Evolutionary conservation across 1,140 invertebrate genomes (phyloP).

Genomic region (Aphaenogaster floridana): DNA sequence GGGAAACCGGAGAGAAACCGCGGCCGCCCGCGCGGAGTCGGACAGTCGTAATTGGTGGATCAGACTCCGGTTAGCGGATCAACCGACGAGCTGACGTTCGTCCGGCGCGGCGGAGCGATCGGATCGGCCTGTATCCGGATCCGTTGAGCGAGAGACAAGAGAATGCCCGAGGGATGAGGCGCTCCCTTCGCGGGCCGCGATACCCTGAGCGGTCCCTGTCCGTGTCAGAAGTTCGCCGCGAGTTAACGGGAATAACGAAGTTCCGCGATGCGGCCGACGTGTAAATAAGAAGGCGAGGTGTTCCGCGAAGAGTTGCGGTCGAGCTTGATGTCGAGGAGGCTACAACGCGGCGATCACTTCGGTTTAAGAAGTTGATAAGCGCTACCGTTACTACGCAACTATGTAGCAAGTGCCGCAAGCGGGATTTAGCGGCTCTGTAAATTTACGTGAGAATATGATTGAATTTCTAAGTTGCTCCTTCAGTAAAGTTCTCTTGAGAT

Average conservation of each 20-base stretch:
- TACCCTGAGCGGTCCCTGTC: conserved; percentile 16
- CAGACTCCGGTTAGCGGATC: conserved; percentile 39
- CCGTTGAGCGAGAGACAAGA: neutral
- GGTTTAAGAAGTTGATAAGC: neutral
- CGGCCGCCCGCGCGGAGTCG: conserved; percentile 48
- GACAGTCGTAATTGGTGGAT: conserved; percentile 54
- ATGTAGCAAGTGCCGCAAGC: neutral
- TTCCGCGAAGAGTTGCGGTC: neutral
- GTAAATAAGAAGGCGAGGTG: conserved; percentile 17
- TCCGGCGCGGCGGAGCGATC: neutral
- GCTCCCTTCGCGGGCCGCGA: neutral
- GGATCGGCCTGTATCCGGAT: conserved; percentile 21
- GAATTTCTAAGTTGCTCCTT: neutral
- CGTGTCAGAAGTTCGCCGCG: conserved; percentile 54
- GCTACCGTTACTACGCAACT: conserved; percentile 8
- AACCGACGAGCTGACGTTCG: conserved; percentile 52
- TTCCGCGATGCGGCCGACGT: neutral
- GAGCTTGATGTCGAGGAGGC: conserved; percentile 23
- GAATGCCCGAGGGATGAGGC: conserved; percentile 16
- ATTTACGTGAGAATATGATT: neutral
- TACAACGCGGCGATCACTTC: conserved; percentile 12
- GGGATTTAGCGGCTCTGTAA: neutral
- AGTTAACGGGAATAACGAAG: conserved; percentile 33
- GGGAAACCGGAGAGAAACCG: conserved; percentile 51
- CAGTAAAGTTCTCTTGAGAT: neutral